Percentiles rank a stretch among this genome's conserved stretches.
Conservation (phyloP, 1,140 invertebrate species). For the Nymphalis io region DNA sequence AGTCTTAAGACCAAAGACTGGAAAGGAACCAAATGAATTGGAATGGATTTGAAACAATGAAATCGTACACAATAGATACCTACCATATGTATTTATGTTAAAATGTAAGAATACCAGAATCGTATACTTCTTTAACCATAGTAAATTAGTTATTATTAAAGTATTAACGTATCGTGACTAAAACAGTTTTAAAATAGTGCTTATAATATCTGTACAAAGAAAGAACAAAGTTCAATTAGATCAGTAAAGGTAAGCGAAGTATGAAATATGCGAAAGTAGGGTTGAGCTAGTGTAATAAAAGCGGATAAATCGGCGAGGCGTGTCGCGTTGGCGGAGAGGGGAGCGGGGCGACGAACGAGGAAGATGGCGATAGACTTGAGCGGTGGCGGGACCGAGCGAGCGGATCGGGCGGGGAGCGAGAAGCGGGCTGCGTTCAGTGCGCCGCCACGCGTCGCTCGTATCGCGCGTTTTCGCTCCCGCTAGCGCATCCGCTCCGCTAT, state of each 20-base stretch:
- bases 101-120: not conserved
- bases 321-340: slow-evolving; percentile 37
- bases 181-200: not conserved
- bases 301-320: slow-evolving; percentile 50
- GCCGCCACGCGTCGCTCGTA: slow-evolving; percentile 50
- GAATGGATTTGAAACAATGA: too few relatives aligned
- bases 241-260: not conserved
- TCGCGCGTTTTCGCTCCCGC: slow-evolving; percentile 51
- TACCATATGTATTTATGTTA: too few relatives aligned
- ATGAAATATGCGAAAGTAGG: slow-evolving; percentile 13
- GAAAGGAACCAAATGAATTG: too few relatives aligned
- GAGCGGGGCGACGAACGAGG: slow-evolving; percentile 45
- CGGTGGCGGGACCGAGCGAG: slow-evolving; percentile 33
- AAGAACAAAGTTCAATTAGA: not conserved
- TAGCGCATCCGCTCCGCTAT: slow-evolving; percentile 62
- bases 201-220: not conserved
- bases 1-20: too few relatives aligned
- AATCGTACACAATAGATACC: too few relatives aligned
- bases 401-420: slow-evolving; percentile 44
- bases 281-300: slow-evolving; percentile 26
- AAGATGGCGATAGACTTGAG: slow-evolving; percentile 51
- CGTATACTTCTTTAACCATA: slow-evolving; percentile 1
- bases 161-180: not conserved
- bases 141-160: not conserved
- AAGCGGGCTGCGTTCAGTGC: slow-evolving; percentile 47